Evolutionary conservation across 2,113 vertebrate species (phyloP).

Genomic region (Neogale vison): DNA sequence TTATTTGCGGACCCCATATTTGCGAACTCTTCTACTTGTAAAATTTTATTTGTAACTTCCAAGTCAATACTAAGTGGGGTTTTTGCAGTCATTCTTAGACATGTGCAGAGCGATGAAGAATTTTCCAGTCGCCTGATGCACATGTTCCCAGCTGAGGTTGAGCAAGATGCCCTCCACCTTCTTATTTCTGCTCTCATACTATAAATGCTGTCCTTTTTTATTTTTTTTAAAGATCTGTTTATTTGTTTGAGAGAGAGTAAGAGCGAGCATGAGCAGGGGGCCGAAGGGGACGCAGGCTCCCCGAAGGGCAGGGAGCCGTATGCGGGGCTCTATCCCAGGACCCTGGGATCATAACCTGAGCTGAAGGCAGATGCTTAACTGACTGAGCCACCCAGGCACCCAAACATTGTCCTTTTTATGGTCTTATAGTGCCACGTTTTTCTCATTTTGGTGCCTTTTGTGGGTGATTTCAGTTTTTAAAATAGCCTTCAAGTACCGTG

Average conservation of each 20-base stretch:
- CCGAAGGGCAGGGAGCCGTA: neutral
- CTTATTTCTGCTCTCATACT: neutral
- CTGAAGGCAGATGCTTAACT: neutral
- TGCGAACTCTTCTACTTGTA: neutral
- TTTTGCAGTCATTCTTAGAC: neutral
- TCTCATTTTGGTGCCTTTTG: neutral
- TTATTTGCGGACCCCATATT: neutral
- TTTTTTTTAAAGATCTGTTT: neutral
- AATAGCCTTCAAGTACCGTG: neutral
- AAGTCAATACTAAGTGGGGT: neutral
- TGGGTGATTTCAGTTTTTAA: neutral
- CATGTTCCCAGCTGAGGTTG: neutral
- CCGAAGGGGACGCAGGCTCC: neutral
- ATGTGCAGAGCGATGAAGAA: accelerated
- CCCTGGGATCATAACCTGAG: neutral
- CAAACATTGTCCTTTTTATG: neutral
- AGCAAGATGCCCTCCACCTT: neutral
- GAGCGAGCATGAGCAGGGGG: neutral
- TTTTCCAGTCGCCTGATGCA: neutral
- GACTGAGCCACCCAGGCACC: neutral
- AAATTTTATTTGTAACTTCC: neutral
- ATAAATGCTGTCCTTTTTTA: neutral
- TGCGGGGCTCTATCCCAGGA: neutral
- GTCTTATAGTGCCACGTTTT: neutral
- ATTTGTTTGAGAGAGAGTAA: neutral